phyloP scores from a whole-genome alignment of 2,888 invertebrate genomes.

The Ormyrus labotus region DNA sequence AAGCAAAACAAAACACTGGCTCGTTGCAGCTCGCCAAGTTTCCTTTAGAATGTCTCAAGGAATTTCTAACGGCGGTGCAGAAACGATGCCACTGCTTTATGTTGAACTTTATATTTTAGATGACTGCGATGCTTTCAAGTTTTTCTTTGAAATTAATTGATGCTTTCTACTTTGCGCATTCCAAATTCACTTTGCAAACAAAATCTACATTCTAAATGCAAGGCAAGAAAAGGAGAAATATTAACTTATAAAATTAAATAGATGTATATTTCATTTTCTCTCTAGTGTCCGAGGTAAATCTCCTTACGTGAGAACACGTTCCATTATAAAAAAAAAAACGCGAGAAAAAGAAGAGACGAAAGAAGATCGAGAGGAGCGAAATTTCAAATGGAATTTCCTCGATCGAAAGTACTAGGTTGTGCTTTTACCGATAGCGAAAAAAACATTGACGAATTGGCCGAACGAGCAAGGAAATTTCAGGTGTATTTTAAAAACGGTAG shows the following conservation, averaged over 20 bases:
- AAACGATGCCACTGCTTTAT: constrained; percentile 1
- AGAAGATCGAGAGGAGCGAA: not conserved
- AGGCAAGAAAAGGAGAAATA: too few relatives aligned
- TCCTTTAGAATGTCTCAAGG: constrained; percentile 5
- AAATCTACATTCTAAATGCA: too few relatives aligned
- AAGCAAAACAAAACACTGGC: not conserved
- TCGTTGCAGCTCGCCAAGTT: not conserved
- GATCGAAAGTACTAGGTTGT: not conserved
- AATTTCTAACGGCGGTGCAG: constrained; percentile 1
- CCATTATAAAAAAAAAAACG: too few relatives aligned
- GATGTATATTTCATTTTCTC: too few relatives aligned
- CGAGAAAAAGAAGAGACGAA: not conserved
- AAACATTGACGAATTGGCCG: constrained; percentile 6
- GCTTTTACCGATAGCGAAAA: not conserved
- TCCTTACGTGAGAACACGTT: too few relatives aligned
- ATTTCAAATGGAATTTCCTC: constrained; percentile 28
- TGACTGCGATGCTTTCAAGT: too few relatives aligned
- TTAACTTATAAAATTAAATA: too few relatives aligned
- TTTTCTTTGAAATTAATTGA: not conserved
- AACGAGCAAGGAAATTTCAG: not conserved
- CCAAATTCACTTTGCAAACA: too few relatives aligned
- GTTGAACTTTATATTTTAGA: constrained; percentile 14
- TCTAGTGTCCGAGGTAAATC: too few relatives aligned
- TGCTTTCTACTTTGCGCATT: too few relatives aligned
- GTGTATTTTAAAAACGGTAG: not conserved